Conservation (phyloP, 2,888 invertebrate genomes). For the Xanthia icteritia region DNA sequence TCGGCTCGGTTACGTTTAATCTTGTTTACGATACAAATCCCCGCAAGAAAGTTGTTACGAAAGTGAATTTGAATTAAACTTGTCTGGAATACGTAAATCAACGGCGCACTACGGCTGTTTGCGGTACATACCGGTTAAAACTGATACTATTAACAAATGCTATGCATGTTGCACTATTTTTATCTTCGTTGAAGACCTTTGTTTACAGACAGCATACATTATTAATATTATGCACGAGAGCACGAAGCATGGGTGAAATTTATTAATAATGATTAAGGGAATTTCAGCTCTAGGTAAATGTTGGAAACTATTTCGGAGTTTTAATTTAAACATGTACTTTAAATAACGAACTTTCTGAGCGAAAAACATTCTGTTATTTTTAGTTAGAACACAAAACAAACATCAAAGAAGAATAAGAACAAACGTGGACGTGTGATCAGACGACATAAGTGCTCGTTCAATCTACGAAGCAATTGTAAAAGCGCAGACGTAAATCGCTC, state of each 20-base stretch:
- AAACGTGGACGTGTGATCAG: slow-evolving; percentile 69
- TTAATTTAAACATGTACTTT: slow-evolving; percentile 30
- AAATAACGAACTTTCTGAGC: slow-evolving; percentile 5
- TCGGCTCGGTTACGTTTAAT: slow-evolving; percentile 72
- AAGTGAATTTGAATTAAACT: slow-evolving; percentile 75
- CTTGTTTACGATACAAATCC: slow-evolving; percentile 82
- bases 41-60: slow-evolving; percentile 76
- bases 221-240: slow-evolving; percentile 1
- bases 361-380: slow-evolving; percentile 46
- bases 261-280: slow-evolving; percentile 28
- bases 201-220: slow-evolving; percentile 43
- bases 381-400: slow-evolving; percentile 66
- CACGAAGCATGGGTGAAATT: slow-evolving; percentile 20
- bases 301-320: slow-evolving; percentile 24
- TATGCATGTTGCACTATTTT: slow-evolving; percentile 54
- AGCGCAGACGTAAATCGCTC: slow-evolving; percentile 75
- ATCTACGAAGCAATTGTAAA: slow-evolving; percentile 74
- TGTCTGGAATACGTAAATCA: slow-evolving; percentile 69
- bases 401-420: slow-evolving; percentile 71
- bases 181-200: slow-evolving; percentile 41
- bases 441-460: slow-evolving; percentile 71
- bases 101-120: slow-evolving; percentile 39
- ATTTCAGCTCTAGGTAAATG: slow-evolving; percentile 2
- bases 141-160: slow-evolving; percentile 37
- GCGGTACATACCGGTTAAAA: slow-evolving; percentile 26